Percentiles rank a stretch among this genome's conserved stretches.
Evolutionary conservation across 2,797 vertebrate species (phyloP).

Genomic region (Chelmon rostratus): DNA sequence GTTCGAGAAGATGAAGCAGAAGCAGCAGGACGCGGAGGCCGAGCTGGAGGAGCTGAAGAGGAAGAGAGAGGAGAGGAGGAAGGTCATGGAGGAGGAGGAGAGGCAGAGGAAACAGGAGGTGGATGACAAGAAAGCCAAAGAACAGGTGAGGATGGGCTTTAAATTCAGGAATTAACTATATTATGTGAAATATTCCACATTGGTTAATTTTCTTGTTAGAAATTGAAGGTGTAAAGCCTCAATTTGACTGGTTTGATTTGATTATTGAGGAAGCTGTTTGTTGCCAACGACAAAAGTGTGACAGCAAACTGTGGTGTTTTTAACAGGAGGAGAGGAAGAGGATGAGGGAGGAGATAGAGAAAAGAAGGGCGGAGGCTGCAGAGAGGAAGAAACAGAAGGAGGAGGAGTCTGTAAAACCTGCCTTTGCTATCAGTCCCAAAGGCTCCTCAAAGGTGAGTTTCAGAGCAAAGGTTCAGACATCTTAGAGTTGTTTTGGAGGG

Average conservation of each 20-base stretch:
- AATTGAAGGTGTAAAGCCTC: no score
- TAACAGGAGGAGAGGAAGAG: slow-evolving; percentile 94
- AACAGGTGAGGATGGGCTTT: slow-evolving; percentile 85
- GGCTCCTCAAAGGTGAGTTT: slow-evolving; percentile 93
- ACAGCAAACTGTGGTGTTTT: neutral
- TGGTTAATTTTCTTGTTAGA: no score
- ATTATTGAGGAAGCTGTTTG: neutral
- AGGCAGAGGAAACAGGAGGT: slow-evolving; percentile 91
- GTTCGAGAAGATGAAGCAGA: slow-evolving; percentile 93
- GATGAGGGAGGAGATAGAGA: slow-evolving; percentile 97
- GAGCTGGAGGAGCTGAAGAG: slow-evolving; percentile 96
- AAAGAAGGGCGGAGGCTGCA: slow-evolving; percentile 94
- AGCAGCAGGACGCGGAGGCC: slow-evolving; percentile 91
- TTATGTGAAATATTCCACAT: no score
- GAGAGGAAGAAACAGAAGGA: slow-evolving; percentile 94
- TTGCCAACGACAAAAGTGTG: neutral
- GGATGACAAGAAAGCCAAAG: slow-evolving; percentile 90
- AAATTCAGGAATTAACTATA: neutral
- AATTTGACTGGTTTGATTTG: no score
- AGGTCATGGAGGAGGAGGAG: slow-evolving; percentile 94
- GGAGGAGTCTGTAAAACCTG: slow-evolving; percentile 85
- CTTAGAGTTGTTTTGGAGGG: neutral
- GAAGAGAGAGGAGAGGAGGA: slow-evolving; percentile 94
- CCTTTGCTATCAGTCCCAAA: slow-evolving; percentile 92
- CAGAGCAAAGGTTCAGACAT: neutral